These are phyloP conservation scores for Megalops atlanticus DNA, from an alignment of 2,113 vertebrate species.

Conservation along the genomic window DNA sequence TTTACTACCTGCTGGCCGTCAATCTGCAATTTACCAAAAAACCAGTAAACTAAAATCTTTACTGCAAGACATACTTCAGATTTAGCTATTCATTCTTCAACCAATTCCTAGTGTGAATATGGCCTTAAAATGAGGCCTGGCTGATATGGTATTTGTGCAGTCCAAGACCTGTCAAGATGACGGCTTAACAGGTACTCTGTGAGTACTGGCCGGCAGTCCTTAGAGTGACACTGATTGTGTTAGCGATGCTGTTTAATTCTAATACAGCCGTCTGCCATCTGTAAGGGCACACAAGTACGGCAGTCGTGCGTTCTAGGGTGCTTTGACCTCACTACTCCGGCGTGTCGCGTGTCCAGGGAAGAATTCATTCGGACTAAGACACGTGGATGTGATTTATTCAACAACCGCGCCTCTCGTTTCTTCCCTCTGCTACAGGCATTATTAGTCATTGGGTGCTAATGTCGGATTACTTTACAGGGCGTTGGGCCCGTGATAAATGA, in stretches of 20 bases:
- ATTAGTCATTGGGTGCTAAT: slow-evolving; percentile 69
- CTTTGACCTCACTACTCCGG: not conserved
- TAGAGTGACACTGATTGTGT: not conserved
- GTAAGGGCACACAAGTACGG: not conserved
- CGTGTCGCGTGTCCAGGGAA: not conserved
- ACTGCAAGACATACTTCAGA: too few relatives aligned
- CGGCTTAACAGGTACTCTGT: not conserved
- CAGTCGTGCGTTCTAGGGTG: not conserved
- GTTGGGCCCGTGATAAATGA: slow-evolving; percentile 70
- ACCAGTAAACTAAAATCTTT: too few relatives aligned
- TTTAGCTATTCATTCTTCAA: not conserved
- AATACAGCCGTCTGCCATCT: not conserved
- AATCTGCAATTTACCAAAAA: too few relatives aligned
- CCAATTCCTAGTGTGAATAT: not conserved
- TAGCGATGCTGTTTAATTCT: not conserved
- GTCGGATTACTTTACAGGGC: slow-evolving; percentile 69
- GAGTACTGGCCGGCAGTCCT: not conserved
- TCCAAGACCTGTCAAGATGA: not conserved
- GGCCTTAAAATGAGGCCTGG: not conserved
- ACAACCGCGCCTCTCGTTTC: slow-evolving; percentile 56
- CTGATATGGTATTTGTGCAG: not conserved
- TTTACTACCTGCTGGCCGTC: not conserved
- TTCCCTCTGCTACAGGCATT: slow-evolving; percentile 54
- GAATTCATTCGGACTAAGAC: slow-evolving; percentile 38
- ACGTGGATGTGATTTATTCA: slow-evolving; percentile 67